Percentiles rank a stretch among this genome's conserved stretches.
Evolutionary conservation across 2,113 vertebrate genomes (phyloP).

Genomic region (Tenrec ecaudatus): DNA sequence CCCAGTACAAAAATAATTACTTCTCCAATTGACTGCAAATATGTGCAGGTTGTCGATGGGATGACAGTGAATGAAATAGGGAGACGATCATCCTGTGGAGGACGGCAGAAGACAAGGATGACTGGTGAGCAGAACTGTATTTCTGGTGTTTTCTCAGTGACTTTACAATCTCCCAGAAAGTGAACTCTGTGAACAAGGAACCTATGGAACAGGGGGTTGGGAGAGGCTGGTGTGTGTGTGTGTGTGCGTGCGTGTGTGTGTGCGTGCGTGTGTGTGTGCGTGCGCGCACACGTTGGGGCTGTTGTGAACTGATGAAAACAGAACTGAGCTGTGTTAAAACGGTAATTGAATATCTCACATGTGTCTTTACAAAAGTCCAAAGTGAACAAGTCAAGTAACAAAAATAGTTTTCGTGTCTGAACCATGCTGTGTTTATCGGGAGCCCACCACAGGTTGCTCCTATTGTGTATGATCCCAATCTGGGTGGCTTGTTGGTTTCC

Average conservation of each 20-base stretch:
- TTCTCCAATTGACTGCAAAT: constrained; percentile 79
- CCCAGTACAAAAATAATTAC: constrained; percentile 84
- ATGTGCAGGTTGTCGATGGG: constrained; percentile 57
- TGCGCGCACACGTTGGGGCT: too few species aligned
- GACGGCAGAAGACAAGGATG: constrained; percentile 85
- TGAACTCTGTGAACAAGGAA: constrained; percentile 75
- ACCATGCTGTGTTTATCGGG: not conserved
- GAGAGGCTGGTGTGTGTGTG: not conserved
- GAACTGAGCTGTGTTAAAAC: constrained; percentile 59
- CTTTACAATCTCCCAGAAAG: constrained; percentile 71
- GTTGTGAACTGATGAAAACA: constrained; percentile 57
- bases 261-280: too few species aligned
- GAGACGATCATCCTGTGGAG: constrained; percentile 81
- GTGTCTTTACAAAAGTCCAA: constrained; percentile 68
- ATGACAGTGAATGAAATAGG: constrained; percentile 78
- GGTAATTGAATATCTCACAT: constrained; percentile 47
- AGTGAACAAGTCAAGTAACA: constrained; percentile 48
- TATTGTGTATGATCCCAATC: not conserved
- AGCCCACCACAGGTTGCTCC: too few species aligned
- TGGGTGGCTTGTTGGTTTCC: constrained; percentile 27
- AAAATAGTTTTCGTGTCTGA: constrained; percentile 62
- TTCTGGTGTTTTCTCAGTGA: constrained; percentile 75
- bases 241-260: too few species aligned
- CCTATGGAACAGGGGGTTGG: constrained; percentile 46
- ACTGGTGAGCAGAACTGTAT: constrained; percentile 82